Conservation (phyloP, 2,888 invertebrate species). For the Anthoptus insignis region DNA sequence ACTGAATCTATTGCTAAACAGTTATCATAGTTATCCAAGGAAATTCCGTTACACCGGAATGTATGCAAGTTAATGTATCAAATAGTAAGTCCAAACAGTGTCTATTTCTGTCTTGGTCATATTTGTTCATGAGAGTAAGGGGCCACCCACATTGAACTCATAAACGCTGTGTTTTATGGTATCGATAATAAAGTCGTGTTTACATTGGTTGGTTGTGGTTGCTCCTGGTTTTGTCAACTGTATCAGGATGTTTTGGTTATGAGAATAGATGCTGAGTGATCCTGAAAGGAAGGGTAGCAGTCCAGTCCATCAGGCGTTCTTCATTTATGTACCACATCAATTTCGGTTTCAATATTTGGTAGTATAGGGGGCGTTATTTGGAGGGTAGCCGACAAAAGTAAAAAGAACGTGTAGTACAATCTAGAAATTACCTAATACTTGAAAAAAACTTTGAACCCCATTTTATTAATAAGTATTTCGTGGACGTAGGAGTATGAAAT, state of each 20-base stretch:
- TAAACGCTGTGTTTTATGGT: constrained; percentile 79
- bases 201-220: constrained; percentile 60
- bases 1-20: constrained; percentile 29
- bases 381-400: too few relatives aligned
- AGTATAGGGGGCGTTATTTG: too few relatives aligned
- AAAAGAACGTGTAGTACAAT: too few relatives aligned
- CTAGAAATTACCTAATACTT: too few relatives aligned
- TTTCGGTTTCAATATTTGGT: too few relatives aligned
- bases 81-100: constrained; percentile 59
- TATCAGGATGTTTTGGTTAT: constrained; percentile 31
- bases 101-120: constrained; percentile 60
- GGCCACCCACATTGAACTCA: constrained; percentile 80
- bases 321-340: neutral
- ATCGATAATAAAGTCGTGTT: constrained; percentile 78
- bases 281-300: neutral
- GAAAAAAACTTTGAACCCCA: too few relatives aligned
- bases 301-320: too few relatives aligned
- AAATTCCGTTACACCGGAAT: constrained; percentile 17
- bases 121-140: constrained; percentile 64
- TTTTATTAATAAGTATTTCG: too few relatives aligned
- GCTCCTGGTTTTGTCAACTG: constrained; percentile 61
- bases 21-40: constrained; percentile 21
- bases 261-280: constrained; percentile 8
- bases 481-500: too few relatives aligned
- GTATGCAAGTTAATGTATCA: constrained; percentile 30